phyloP scores from a whole-genome alignment of 2,797 vertebrate genomes.

The Sciurus carolinensis region DNA sequence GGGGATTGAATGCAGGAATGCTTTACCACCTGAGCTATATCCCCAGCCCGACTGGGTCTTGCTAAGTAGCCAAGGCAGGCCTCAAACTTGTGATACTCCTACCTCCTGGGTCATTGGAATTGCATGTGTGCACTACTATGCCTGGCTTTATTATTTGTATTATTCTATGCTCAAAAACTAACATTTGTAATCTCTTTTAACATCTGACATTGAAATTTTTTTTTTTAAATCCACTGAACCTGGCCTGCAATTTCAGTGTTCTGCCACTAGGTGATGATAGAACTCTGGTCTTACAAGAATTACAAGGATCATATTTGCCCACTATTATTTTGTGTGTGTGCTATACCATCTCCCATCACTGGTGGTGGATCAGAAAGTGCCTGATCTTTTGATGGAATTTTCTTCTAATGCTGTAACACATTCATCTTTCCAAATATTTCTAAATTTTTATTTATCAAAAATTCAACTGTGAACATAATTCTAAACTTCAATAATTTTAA shows the following conservation, averaged over 20 bases:
- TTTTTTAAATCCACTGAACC: neutral
- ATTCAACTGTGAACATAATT: constrained; percentile 60
- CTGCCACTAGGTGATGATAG: constrained; percentile 55
- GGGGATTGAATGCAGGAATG: no score
- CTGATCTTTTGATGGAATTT: constrained; percentile 3
- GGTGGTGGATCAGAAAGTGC: neutral
- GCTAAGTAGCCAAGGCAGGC: no score
- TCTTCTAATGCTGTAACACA: neutral
- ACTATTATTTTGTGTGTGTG: neutral
- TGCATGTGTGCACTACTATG: no score
- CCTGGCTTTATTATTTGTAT: no score
- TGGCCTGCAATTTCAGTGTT: constrained; percentile 63
- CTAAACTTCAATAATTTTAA: constrained; percentile 47
- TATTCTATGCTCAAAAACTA: no score
- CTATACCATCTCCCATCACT: neutral
- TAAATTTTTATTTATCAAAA: constrained; percentile 69
- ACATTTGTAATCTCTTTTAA: no score
- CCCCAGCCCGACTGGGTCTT: no score
- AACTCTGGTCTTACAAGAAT: constrained; percentile 4
- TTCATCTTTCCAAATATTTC: constrained; percentile 62
- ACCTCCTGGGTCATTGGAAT: no score
- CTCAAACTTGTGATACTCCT: no score
- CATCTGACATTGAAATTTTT: no score
- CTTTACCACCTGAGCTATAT: no score
- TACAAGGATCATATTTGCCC: neutral